These are phyloP conservation scores for Enoplolaimus lenunculus DNA, from an alignment of 2,888 invertebrate genomes.

Conservation along the genomic window DNA sequence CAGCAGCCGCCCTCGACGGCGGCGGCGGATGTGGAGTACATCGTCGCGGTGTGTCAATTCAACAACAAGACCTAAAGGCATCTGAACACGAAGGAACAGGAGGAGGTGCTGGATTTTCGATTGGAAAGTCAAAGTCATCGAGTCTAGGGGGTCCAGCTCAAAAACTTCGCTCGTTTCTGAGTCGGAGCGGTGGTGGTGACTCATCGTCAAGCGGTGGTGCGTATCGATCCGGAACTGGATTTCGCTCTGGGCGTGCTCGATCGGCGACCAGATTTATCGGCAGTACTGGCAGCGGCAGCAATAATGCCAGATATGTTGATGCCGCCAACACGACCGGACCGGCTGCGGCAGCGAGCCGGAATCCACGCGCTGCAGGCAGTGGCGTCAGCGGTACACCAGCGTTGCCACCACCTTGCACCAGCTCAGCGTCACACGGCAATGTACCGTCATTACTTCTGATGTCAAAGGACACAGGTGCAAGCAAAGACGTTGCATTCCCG, in stretches of 20 bases:
- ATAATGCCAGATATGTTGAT: too few species aligned
- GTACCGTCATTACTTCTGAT: too few species aligned
- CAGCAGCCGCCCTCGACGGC: background rate
- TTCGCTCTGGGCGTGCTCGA: background rate
- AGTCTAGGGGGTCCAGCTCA: background rate
- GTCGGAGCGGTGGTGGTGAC: too few species aligned
- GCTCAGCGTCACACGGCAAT: too few species aligned
- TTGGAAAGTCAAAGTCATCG: background rate
- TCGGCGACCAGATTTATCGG: background rate
- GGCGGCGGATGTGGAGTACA: too few species aligned
- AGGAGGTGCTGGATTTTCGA: background rate
- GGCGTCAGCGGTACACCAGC: background rate
- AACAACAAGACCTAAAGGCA: background rate
- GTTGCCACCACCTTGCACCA: background rate
- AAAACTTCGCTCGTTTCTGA: background rate
- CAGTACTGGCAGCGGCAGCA: too few species aligned
- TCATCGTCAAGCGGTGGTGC: too few species aligned
- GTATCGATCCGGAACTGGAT: background rate
- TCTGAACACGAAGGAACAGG: too few species aligned
- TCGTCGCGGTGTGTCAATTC: background rate
- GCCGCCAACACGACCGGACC: background rate
- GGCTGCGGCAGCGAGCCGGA: too few species aligned
- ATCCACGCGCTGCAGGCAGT: background rate
- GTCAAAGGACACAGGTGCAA: too few species aligned
- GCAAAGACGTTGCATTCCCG: background rate